Evolutionary conservation across 2,113 vertebrate genomes (phyloP).

Genomic region (Heliornis fulica): DNA sequence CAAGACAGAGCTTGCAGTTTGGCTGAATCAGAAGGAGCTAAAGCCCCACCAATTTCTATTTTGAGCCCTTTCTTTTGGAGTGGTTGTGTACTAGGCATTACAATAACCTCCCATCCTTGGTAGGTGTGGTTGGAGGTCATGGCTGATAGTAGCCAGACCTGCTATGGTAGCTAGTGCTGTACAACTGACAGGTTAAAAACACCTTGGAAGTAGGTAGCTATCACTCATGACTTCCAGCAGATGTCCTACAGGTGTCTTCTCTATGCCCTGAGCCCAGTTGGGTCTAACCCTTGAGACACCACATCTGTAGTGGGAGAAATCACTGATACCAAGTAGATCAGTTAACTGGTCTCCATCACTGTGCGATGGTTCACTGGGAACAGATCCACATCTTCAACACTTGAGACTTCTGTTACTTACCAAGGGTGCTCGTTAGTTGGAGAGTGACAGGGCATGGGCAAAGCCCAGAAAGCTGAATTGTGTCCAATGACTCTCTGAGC

Average conservation of each 20-base stretch:
- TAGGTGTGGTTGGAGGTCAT: neutral
- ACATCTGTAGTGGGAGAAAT: neutral
- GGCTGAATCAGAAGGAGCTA: neutral
- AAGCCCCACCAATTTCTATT: neutral
- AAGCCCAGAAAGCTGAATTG: neutral
- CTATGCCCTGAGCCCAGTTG: neutral
- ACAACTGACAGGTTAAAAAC: neutral
- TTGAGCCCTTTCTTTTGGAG: conserved; percentile 14
- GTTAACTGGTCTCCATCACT: neutral
- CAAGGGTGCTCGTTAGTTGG: neutral
- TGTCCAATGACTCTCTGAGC: neutral
- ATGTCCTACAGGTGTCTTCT: neutral
- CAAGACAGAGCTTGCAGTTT: neutral
- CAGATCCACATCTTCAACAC: neutral
- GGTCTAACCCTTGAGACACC: neutral
- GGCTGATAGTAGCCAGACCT: neutral
- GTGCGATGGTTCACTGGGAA: neutral
- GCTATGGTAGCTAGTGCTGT: neutral
- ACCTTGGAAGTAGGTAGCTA: neutral
- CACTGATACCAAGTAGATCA: neutral
- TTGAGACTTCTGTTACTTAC: neutral
- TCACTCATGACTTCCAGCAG: neutral
- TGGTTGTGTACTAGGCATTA: neutral
- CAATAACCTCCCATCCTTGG: neutral
- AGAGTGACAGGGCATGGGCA: neutral